Evolutionary conservation across 2,888 invertebrate species (phyloP).

Genomic region (Xestobium rufovillosum): DNA sequence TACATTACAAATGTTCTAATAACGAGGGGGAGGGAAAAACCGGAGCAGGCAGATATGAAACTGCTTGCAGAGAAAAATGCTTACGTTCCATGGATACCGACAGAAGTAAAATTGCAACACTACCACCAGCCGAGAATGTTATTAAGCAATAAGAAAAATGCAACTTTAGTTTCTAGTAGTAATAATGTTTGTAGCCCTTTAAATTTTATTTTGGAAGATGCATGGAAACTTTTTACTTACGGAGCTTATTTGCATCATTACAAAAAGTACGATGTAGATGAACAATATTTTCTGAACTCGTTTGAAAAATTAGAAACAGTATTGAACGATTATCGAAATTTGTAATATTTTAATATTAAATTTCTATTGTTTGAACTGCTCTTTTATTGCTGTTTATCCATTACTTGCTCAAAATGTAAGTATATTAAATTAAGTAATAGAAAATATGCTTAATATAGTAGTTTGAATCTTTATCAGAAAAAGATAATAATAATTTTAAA

Average conservation of each 20-base stretch:
- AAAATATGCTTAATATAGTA: too few relatives aligned
- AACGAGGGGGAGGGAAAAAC: slow-evolving; percentile 35
- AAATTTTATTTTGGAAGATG: slow-evolving; percentile 40
- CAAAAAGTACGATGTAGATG: slow-evolving; percentile 43
- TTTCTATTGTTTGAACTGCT: slow-evolving; percentile 15
- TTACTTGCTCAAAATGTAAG: too few relatives aligned
- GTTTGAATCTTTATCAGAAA: too few relatives aligned
- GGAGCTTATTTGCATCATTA: slow-evolving; percentile 49
- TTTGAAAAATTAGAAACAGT: slow-evolving; percentile 46
- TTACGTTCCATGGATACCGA: slow-evolving; percentile 41
- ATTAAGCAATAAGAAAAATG: slow-evolving; percentile 41
- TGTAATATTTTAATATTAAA: slow-evolving; percentile 23
- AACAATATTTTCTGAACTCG: slow-evolving; percentile 44
- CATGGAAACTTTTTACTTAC: slow-evolving; percentile 45
- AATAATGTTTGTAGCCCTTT: slow-evolving; percentile 39
- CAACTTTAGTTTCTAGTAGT: slow-evolving; percentile 44
- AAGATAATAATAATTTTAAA: too few relatives aligned
- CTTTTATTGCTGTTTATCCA: too few relatives aligned
- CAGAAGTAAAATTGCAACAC: slow-evolving; percentile 33
- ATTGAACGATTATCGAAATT: slow-evolving; percentile 41
- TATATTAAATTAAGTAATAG: too few relatives aligned
- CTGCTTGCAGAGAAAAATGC: slow-evolving; percentile 29
- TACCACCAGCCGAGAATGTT: slow-evolving; percentile 40
- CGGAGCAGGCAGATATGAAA: slow-evolving; percentile 33
- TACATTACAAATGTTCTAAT: slow-evolving; percentile 40